Evolutionary conservation across 2,113 vertebrate species (phyloP).

Genomic region (Psophia crepitans): DNA sequence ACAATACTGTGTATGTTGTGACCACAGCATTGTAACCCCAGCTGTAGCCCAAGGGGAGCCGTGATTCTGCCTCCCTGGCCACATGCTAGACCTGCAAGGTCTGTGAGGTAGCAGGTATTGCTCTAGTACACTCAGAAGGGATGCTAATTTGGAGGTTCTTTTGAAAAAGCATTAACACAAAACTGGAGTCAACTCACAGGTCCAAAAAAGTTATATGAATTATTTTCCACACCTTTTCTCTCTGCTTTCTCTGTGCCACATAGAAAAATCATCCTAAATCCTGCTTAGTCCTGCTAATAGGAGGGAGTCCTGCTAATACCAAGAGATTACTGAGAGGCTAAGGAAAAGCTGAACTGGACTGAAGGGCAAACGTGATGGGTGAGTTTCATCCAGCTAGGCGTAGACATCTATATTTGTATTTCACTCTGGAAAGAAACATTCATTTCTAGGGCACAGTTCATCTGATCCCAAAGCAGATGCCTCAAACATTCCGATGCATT

Average conservation of each 20-base stretch:
- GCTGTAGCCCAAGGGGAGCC: background rate
- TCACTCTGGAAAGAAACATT: background rate
- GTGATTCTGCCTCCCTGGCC: background rate
- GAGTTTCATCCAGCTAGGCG: background rate
- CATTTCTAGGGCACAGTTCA: background rate
- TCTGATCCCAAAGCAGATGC: background rate
- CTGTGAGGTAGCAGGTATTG: background rate
- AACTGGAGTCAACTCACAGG: background rate
- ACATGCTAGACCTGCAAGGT: background rate
- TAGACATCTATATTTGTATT: background rate
- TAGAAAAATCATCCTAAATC: background rate
- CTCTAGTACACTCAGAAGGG: background rate
- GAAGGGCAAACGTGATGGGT: background rate
- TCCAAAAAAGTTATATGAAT: background rate
- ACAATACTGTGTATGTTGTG: background rate
- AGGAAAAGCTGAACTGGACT: background rate
- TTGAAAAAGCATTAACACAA: background rate
- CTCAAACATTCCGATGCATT: background rate
- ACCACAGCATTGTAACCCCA: background rate
- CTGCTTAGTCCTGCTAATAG: background rate
- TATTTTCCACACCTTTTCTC: background rate
- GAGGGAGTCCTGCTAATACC: background rate
- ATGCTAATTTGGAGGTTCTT: background rate
- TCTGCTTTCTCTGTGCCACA: background rate
- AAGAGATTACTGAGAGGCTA: background rate